phyloP scores from a whole-genome alignment of 1,140 invertebrate species.

The Drosophila setifemur region DNA sequence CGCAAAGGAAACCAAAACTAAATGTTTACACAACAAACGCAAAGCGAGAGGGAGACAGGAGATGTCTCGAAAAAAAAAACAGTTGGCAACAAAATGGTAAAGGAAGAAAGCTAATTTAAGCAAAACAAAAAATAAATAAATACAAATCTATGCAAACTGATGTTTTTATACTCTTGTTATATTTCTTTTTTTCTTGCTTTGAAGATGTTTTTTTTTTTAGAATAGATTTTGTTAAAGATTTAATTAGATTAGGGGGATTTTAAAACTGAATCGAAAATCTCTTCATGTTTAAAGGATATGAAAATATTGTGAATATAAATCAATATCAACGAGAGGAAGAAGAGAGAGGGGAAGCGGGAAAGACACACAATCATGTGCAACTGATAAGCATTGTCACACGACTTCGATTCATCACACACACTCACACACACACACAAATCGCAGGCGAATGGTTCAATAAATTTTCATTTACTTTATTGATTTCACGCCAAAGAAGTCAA shows the following conservation, averaged over 20 bases:
- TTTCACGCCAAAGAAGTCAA: slow-evolving; percentile 71
- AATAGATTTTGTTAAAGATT: too few relatives aligned
- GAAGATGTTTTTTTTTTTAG: too few relatives aligned
- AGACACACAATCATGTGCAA: slow-evolving; percentile 72
- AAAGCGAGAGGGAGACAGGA: neutral
- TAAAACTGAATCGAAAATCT: too few relatives aligned
- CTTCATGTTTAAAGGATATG: too few relatives aligned
- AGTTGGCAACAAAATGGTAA: slow-evolving; percentile 40
- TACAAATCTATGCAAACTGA: slow-evolving; percentile 24
- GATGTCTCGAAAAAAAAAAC: slow-evolving; percentile 26
- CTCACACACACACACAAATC: slow-evolving; percentile 20
- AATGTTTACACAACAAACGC: slow-evolving; percentile 66
- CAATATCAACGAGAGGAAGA: slow-evolving; percentile 25
- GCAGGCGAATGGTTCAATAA: slow-evolving; percentile 53
- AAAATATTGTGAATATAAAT: slow-evolving; percentile 46
- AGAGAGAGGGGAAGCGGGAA: neutral
- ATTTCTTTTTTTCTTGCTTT: too few relatives aligned
- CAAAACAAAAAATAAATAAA: slow-evolving; percentile 19
- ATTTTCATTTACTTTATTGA: slow-evolving; percentile 72
- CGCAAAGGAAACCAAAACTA: slow-evolving; percentile 6
- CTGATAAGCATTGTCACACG: slow-evolving; percentile 74
- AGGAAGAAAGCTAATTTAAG: slow-evolving; percentile 40
- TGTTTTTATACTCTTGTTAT: slow-evolving; percentile 4
- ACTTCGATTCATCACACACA: slow-evolving; percentile 39
- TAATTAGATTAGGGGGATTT: too few relatives aligned